Conservation (phyloP, 2,113 vertebrate species). For the Myotis brandtii region DNA sequence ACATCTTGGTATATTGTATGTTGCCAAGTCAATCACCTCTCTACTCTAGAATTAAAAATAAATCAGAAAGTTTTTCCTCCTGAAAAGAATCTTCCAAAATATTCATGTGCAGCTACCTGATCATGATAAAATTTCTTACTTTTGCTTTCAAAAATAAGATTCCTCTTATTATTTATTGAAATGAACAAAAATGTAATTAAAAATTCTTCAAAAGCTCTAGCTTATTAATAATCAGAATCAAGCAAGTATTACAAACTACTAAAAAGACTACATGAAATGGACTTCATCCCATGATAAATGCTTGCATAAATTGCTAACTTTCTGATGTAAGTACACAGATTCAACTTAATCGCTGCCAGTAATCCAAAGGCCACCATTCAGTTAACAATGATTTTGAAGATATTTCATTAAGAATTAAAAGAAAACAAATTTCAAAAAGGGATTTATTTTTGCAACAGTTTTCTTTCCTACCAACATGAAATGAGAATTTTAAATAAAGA, state of each 20-base stretch:
- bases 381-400: neutral
- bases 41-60: neutral
- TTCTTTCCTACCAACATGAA: neutral
- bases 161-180: neutral
- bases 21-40: neutral
- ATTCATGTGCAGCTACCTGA: neutral
- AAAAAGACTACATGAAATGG: neutral
- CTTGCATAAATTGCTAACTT: neutral
- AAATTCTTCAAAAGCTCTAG: slow-evolving; percentile 8
- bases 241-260: slow-evolving; percentile 9
- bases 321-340: neutral
- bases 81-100: slow-evolving; percentile 18
- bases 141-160: slow-evolving; percentile 47
- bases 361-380: neutral
- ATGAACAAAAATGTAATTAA: slow-evolving; percentile 35
- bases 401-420: neutral
- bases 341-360: neutral
- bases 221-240: slow-evolving; percentile 37
- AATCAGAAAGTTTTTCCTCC: slow-evolving; percentile 19
- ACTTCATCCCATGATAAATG: slow-evolving; percentile 20
- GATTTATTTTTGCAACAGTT: neutral
- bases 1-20: neutral
- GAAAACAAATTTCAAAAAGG: neutral
- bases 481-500: slow-evolving; percentile 1
- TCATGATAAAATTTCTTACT: slow-evolving; percentile 36